Evolutionary conservation across 2,113 vertebrate species (phyloP).

Genomic region (Passer domesticus): DNA sequence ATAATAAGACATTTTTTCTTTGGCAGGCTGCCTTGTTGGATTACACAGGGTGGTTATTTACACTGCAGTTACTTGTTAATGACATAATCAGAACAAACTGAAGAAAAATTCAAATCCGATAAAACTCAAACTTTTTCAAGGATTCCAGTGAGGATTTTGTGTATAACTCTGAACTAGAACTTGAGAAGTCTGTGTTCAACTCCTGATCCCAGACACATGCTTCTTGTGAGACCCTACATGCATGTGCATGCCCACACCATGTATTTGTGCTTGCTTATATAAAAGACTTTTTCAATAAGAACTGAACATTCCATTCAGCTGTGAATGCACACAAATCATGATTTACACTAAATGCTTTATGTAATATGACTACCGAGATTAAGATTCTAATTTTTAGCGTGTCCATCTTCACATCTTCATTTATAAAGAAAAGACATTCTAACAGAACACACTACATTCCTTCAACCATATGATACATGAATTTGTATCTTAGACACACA

Average conservation of each 20-base stretch:
- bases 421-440: background rate
- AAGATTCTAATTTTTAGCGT: background rate
- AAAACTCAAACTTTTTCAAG: background rate
- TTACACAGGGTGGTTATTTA: conserved; percentile 8
- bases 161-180: background rate
- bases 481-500: background rate
- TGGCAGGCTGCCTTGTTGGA: conserved; percentile 32
- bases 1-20: background rate
- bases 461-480: background rate
- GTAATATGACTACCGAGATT: background rate
- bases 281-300: background rate
- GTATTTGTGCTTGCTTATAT: background rate
- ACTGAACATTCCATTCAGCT: background rate
- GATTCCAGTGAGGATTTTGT: background rate
- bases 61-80: conserved; percentile 8
- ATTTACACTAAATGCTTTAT: background rate
- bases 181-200: background rate
- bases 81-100: conserved; percentile 18
- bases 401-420: background rate
- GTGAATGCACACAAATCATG: background rate
- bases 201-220: background rate
- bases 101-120: background rate
- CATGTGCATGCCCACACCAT: background rate
- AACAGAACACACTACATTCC: background rate
- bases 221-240: background rate